Percentiles rank a stretch among this genome's conserved stretches.
These are phyloP conservation scores for Psophia crepitans DNA, from an alignment of 2,113 vertebrate species.

Conservation along the genomic window DNA sequence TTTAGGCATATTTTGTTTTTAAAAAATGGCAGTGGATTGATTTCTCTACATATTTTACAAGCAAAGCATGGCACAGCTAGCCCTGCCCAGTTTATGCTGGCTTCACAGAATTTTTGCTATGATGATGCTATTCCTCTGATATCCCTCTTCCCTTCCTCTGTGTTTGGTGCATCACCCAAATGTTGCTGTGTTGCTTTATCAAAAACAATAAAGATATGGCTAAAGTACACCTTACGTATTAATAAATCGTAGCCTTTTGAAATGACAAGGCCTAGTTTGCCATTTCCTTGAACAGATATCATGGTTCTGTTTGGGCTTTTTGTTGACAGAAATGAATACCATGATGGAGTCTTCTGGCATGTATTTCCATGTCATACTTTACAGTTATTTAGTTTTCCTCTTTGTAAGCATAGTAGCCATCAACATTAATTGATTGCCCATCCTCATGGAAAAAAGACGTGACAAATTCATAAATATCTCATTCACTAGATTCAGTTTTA, in stretches of 20 bases:
- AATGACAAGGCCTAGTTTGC: not conserved
- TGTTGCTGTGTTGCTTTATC: not conserved
- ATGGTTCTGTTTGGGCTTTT: not conserved
- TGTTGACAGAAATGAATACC: not conserved
- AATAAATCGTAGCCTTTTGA: not conserved
- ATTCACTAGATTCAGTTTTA: not conserved
- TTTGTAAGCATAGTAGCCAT: not conserved
- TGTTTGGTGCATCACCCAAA: not conserved
- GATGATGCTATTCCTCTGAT: not conserved
- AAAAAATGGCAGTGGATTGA: not conserved
- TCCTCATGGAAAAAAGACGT: not conserved
- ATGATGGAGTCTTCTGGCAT: not conserved
- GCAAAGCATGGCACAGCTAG: not conserved
- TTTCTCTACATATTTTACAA: slow-evolving; percentile 42
- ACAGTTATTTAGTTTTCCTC: not conserved
- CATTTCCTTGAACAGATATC: not conserved
- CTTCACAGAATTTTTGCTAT: not conserved
- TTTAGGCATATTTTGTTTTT: not conserved
- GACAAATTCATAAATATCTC: not conserved
- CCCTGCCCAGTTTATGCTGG: not conserved
- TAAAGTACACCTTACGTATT: not conserved
- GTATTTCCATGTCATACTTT: not conserved
- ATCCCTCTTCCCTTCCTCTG: not conserved
- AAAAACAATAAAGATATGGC: not conserved
- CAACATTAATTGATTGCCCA: not conserved